Evolutionary conservation across 2,888 invertebrate genomes (phyloP), one percentile per base, ranked within the genome.

Genomic region (Ypsolopha sequella): DNA sequence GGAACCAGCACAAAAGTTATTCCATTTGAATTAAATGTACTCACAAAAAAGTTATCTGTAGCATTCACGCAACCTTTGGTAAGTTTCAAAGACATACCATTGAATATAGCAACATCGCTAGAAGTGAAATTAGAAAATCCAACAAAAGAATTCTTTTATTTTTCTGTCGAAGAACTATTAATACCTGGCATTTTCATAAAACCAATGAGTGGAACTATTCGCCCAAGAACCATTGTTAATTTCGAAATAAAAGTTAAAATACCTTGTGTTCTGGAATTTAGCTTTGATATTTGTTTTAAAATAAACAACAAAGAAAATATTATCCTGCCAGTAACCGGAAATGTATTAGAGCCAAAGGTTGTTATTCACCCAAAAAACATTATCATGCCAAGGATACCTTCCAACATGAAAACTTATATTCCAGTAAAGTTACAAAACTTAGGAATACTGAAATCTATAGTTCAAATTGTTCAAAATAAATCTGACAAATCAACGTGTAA

Each of bases 91-190:
- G 82, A 85, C 51, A 71, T 86, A 52, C 68, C 81, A 14, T 64
- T 86, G 49, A 81, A 87, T 56, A 66, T 85, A 50, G 74, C 77
- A 63, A 66, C 69, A 0, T 54, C 64, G 35, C 80, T 85, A 58
- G 87, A 73, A 60, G 76, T 89, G 0, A 80, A 80, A 60, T 60
- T 90, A 38, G 80, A 77, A 59, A 90, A 90, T 65, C 79, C 84
- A 13, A 81, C 90, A 1, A 81, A 88, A 54, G 87, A 88, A 62
- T 71, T 81, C 45, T 86, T 87, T 0, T 60, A 72, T 6, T 89
- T 88, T 68, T 64, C 78, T 48, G 87, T 90, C 62, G 69, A 87
- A 36, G 72, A 89, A 47, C 87, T 87, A 1, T 61, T 78, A 10
- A 69, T 81, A 49, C 80, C 81, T 48, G 80, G 87, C 48, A 74